phyloP scores from a whole-genome alignment of 92 coral and sea anemone species.

The Virgularia gustaviana region DNA sequence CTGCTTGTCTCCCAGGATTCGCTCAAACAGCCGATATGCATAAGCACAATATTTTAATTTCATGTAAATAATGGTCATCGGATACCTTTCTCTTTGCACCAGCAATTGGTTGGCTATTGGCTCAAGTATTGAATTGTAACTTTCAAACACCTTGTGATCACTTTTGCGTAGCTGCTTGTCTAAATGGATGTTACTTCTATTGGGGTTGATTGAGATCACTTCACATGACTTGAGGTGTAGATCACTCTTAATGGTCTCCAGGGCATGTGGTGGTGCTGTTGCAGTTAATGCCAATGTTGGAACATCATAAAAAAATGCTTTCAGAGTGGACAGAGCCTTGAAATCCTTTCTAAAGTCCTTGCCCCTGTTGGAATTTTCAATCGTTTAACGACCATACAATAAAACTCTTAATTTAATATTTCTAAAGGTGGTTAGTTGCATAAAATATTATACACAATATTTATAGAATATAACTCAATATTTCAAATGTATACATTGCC shows the following conservation, averaged over 20 bases:
- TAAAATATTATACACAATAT: too few species aligned
- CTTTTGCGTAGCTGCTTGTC: conserved; percentile 54
- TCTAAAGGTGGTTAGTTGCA: too few species aligned
- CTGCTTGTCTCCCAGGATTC: conserved; percentile 57
- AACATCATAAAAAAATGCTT: conserved; percentile 45
- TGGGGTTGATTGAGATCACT: conserved; percentile 53
- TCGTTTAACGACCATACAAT: background rate
- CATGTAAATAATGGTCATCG: conserved; percentile 59
- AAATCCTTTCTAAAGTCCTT: conserved; percentile 51
- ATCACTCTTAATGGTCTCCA: conserved; percentile 31
- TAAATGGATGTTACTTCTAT: conserved; percentile 52
- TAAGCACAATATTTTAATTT: conserved; percentile 59
- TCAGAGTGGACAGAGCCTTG: conserved; percentile 39
- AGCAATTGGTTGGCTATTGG: conserved; percentile 63
- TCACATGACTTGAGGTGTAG: conserved; percentile 39
- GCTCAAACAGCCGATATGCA: conserved; percentile 62
- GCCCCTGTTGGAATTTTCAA: conserved; percentile 26
- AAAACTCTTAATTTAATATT: too few species aligned
- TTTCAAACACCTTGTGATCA: conserved; percentile 52
- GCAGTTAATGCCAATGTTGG: conserved; percentile 54
- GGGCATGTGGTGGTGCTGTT: conserved; percentile 54
- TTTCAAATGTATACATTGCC: too few species aligned
- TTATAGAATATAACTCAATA: too few species aligned
- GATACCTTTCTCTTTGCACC: conserved; percentile 58
- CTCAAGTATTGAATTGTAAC: conserved; percentile 45